Base-by-base conservation (phyloP, 30 jellyfish, hydroid and myxozoan genomes). In the Hydractinia echinata region DNA sequence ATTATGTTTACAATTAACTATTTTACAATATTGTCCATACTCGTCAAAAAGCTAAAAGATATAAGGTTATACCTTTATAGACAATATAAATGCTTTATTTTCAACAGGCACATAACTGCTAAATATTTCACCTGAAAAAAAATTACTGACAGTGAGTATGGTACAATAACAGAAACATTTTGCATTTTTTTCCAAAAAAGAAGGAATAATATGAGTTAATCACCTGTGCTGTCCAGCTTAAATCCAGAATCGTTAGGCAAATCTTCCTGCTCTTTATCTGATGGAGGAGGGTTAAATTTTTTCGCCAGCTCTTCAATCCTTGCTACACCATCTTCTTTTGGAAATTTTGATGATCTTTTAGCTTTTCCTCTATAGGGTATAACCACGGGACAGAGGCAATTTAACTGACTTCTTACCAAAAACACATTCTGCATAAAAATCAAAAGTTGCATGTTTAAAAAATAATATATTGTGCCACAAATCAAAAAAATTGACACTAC, bases 191-290 rank as follows among this genome's bases (percentile, higher is more conserved):
- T 0, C 2, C 44, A 30, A 30, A 30, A 0, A 30, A 2, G 44
- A 30, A 30, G 44, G 44, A 30, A 30, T 30, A 30, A 30, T 30
- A 30, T 30, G 44, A 30, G 44, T 30, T 30, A 30, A 13, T 9
- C 50, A 71, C 81, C 61, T 50, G 81, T 71, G 67, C 81, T 71
- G n/a, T 71, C 81, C 13, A 71, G 11, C 50, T 71, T 71, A 71
- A 50, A 20, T 19, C 81, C 81, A 30, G 15, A 20, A 50, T 71
- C 81, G 51, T 55, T 15, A 71, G 81, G 81, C 8, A 71, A 8
- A 7, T 7, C 13, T 7, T 20, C 67, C 18, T 71, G 39, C n/a
- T 48, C 61, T 15, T 71, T 8, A 19, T 50, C 5, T 7, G 61
- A 5, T 50, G 61, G 55, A 8, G 66, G 13, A 19, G 81, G 81